Percentiles rank a stretch among this genome's conserved stretches.
Conservation (phyloP, 2,888 invertebrate species). For the Melitaea athalia region DNA sequence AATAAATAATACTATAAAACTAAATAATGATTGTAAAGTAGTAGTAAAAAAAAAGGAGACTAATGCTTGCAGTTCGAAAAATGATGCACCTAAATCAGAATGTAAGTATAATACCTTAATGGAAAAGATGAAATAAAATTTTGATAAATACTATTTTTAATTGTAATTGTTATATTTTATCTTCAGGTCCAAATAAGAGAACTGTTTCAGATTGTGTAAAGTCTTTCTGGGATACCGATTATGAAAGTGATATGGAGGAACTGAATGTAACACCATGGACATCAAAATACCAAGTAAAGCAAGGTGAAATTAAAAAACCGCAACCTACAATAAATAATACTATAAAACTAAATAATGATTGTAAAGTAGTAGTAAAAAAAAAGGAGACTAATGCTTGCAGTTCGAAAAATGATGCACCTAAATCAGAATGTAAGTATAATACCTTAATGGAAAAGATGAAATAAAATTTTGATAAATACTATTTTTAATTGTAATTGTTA, state of each 20-base stretch:
- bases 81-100: slow-evolving; percentile 20
- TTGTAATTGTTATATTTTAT: slow-evolving; percentile 13
- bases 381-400: slow-evolving; percentile 14
- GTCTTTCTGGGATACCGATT: slow-evolving; percentile 69
- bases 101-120: slow-evolving; percentile 14
- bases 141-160: slow-evolving; percentile 7
- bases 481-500: slow-evolving; percentile 1
- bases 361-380: slow-evolving; percentile 40
- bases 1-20: slow-evolving; percentile 10
- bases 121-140: neutral
- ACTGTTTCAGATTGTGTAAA: slow-evolving; percentile 48
- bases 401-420: slow-evolving; percentile 7
- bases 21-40: slow-evolving; percentile 35
- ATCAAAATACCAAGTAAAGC: slow-evolving; percentile 38
- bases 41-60: slow-evolving; percentile 37
- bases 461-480: neutral
- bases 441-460: neutral
- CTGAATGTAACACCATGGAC: slow-evolving; percentile 37
- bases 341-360: slow-evolving; percentile 23
- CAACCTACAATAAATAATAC: slow-evolving; percentile 14
- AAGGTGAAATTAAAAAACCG: slow-evolving; percentile 19
- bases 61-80: neutral
- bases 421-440: slow-evolving; percentile 25
- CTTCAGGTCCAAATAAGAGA: slow-evolving; percentile 46
- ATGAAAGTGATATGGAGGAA: slow-evolving; percentile 64